Conservation (phyloP, 2,797 vertebrate species). For the Arvicola amphibius region DNA sequence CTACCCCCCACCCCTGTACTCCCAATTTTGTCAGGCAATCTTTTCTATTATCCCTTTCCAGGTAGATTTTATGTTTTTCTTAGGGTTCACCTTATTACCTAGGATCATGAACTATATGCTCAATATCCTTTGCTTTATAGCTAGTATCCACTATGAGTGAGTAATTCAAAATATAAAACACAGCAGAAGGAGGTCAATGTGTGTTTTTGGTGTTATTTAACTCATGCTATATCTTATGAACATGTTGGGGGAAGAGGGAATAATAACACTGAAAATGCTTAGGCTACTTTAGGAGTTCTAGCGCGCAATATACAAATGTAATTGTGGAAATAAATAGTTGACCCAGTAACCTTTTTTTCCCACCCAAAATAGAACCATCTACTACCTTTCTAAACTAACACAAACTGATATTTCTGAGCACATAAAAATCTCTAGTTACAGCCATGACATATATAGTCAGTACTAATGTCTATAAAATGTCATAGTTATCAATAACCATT, state of each 20-base stretch:
- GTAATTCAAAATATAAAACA: background rate
- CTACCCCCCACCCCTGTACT: no score
- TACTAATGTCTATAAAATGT: background rate
- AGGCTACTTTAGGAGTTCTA: conserved; percentile 19
- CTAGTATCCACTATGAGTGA: no score
- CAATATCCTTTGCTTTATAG: no score
- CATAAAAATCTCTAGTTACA: background rate
- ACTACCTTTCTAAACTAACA: background rate
- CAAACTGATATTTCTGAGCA: background rate
- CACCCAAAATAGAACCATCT: background rate
- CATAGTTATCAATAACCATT: background rate
- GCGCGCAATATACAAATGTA: background rate
- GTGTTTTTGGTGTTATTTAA: background rate
- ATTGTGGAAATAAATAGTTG: background rate
- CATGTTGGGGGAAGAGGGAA: background rate
- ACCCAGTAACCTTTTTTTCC: background rate
- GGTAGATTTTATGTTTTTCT: no score
- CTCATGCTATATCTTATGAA: background rate
- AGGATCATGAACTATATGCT: no score
- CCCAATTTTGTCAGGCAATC: no score
- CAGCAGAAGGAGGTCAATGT: background rate
- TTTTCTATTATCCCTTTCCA: no score
- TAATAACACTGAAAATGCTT: background rate
- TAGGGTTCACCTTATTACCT: no score
- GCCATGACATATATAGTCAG: background rate